Percentiles rank a stretch among this genome's conserved stretches.
phyloP scores from a whole-genome alignment of 2,888 invertebrate species.

The Pharmacophagus antenor region DNA sequence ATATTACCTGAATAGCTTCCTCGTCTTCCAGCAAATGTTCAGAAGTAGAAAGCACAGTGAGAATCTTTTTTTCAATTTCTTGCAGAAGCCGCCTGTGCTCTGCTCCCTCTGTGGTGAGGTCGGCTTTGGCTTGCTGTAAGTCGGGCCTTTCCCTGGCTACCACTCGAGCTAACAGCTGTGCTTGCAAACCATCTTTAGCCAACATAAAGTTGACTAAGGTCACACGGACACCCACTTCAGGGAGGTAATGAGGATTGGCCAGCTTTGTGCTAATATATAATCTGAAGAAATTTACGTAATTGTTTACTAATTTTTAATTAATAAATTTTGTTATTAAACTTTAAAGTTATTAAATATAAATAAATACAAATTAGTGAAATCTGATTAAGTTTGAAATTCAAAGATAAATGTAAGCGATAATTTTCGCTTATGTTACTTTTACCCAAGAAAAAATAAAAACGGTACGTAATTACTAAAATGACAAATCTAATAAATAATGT shows the following conservation, averaged over 20 bases:
- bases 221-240: slow-evolving; percentile 95
- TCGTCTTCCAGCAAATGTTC: slow-evolving; percentile 90
- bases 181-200: slow-evolving; percentile 92
- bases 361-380: too few relatives aligned
- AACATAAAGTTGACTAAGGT: slow-evolving; percentile 96
- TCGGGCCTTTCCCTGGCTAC: slow-evolving; percentile 96
- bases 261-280: slow-evolving; percentile 96
- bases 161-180: slow-evolving; percentile 93
- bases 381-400: too few relatives aligned
- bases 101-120: slow-evolving; percentile 92
- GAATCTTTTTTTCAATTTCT: slow-evolving; percentile 95
- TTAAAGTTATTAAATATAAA: too few relatives aligned
- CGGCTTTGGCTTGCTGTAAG: slow-evolving; percentile 93
- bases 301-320: neutral
- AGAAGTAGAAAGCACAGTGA: slow-evolving; percentile 80
- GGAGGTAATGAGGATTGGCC: slow-evolving; percentile 95
- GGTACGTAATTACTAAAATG: too few relatives aligned
- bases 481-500: too few relatives aligned
- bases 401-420: too few relatives aligned
- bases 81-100: slow-evolving; percentile 90
- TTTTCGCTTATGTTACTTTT: too few relatives aligned
- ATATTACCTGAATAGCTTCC: slow-evolving; percentile 86
- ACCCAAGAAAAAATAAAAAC: too few relatives aligned
- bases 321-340: neutral
- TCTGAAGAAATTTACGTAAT: slow-evolving; percentile 58